Percentiles rank a stretch among this genome's conserved stretches.
Evolutionary conservation across 1,140 invertebrate species (phyloP).

Genomic region (Leguminivora glycinivorella): DNA sequence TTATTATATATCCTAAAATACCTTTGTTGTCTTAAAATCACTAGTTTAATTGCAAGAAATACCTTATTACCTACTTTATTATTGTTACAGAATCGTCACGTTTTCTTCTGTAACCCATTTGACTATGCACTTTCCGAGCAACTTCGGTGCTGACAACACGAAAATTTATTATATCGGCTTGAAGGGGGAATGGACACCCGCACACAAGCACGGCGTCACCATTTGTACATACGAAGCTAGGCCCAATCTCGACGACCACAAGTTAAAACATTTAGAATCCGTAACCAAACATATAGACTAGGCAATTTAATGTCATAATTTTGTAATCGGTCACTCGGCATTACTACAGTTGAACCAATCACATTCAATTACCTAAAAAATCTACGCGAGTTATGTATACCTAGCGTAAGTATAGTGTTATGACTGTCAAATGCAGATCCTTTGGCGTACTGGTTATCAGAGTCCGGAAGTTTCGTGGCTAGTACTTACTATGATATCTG

Average conservation of each 20-base stretch:
- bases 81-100: slow-evolving; percentile 87
- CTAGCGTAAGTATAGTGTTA: no score
- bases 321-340: background rate
- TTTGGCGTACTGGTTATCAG: no score
- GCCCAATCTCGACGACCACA: slow-evolving; percentile 92
- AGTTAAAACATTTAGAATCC: slow-evolving; percentile 83
- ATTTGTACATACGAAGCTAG: slow-evolving; percentile 93
- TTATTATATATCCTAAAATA: no score
- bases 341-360: background rate
- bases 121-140: slow-evolving; percentile 92
- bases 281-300: slow-evolving; percentile 76
- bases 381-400: no score
- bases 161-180: slow-evolving; percentile 96
- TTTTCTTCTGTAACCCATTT: slow-evolving; percentile 94
- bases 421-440: no score
- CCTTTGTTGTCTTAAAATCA: no score
- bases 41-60: no score
- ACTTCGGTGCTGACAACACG: slow-evolving; percentile 91
- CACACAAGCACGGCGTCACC: slow-evolving; percentile 91
- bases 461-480: no score
- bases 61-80: background rate
- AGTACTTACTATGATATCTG: no score
- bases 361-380: no score
- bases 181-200: slow-evolving; percentile 93
- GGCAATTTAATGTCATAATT: background rate